phyloP scores from a whole-genome alignment of 2,797 vertebrate genomes.

The Loriculus beryllinus region DNA sequence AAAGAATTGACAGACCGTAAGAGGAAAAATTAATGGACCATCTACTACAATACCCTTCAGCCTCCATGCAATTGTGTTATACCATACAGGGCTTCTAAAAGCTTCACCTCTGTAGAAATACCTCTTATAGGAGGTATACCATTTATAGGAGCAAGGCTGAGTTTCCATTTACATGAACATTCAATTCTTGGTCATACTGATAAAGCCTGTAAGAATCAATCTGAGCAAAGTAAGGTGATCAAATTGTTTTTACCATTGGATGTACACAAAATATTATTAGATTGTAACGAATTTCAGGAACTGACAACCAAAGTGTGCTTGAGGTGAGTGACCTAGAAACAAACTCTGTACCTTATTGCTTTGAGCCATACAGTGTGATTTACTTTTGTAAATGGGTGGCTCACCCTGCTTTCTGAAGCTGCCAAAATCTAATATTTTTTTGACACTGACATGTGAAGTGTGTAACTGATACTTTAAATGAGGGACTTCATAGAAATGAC shows the following conservation, averaged over 20 bases:
- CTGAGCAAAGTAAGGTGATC: not conserved
- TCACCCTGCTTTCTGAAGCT: not conserved
- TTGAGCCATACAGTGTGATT: not conserved
- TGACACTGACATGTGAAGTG: not conserved
- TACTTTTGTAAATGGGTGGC: not conserved
- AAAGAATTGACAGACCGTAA: not conserved
- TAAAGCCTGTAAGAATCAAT: not conserved
- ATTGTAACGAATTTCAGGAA: conserved; percentile 4
- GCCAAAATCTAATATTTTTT: conserved; percentile 9
- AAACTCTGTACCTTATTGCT: not conserved
- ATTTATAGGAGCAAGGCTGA: not conserved
- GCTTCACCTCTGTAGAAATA: not conserved
- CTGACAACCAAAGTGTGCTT: not conserved
- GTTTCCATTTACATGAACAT: not conserved
- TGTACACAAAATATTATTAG: not conserved
- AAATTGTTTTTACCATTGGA: not conserved
- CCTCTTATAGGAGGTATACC: not conserved
- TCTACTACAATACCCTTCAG: not conserved
- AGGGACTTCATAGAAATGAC: conserved; percentile 11
- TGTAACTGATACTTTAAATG: conserved; percentile 8
- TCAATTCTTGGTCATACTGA: not conserved
- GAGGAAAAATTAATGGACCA: not conserved
- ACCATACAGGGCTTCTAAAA: not conserved
- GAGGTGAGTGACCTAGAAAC: conserved; percentile 6
- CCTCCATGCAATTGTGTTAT: not conserved